These are phyloP conservation scores for Dendrocincla fuliginosa DNA, from an alignment of 2,797 vertebrate species.

Conservation along the genomic window DNA sequence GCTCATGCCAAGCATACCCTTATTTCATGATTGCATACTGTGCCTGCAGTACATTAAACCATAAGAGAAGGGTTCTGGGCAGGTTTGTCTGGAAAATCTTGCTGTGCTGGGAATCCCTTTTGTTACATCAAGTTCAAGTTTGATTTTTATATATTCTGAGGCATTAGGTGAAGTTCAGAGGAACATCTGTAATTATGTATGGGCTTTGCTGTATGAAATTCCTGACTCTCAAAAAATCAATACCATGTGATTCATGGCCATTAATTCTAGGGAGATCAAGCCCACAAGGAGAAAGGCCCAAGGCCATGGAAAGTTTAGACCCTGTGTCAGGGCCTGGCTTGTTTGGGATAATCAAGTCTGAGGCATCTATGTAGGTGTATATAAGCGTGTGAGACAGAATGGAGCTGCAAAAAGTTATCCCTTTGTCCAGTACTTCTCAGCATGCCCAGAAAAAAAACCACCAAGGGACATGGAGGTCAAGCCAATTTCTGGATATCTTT, in stretches of 20 bases:
- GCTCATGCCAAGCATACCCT: background rate
- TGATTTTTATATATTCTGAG: slow-evolving; percentile 1
- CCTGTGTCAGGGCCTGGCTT: background rate
- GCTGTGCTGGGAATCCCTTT: background rate
- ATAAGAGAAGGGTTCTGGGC: background rate
- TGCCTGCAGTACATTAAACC: background rate
- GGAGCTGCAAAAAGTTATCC: background rate
- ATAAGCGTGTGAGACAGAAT: background rate
- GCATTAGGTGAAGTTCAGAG: background rate
- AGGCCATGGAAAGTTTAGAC: background rate
- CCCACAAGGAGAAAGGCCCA: background rate
- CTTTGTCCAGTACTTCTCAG: background rate
- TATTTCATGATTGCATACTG: background rate
- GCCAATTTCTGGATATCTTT: background rate
- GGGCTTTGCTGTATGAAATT: background rate
- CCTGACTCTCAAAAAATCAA: background rate
- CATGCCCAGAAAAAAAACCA: background rate
- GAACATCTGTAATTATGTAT: background rate
- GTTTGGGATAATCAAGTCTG: background rate
- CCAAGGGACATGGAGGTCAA: background rate
- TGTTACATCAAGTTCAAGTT: background rate
- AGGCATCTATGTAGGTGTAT: background rate
- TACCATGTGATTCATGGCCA: background rate
- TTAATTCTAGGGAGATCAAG: background rate
- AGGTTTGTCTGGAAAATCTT: background rate